Base-by-base conservation (phyloP, 1,140 invertebrate genomes). In the Coelopa frigida region DNA sequence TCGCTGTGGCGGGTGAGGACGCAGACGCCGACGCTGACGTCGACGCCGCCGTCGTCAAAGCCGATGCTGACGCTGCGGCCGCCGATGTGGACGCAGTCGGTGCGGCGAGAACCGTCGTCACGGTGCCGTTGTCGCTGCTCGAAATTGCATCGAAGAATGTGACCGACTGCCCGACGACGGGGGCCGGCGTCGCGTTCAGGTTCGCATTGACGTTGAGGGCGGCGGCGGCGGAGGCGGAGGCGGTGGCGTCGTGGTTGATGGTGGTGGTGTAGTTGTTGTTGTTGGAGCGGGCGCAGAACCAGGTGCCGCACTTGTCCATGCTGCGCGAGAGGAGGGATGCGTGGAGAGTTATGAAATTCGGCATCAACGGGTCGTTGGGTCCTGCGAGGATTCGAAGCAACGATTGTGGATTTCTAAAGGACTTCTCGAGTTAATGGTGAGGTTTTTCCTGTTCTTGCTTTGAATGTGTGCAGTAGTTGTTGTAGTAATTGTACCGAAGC, bases 271-370 rank as follows among this genome's bases (percentile, higher is more conserved):
- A 68, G 58, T 68, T 58, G 54, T 67, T 68, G 54, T 68, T 68
- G 54, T 68, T 68, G 55, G 55, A 66, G 44, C 76, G 61, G 24
- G 75, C 61, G 55, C 76, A 78, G 46, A 78, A 62, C 76, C 76
- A 78, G 38, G 73, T 69, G 24, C 75, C 74, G 59, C 76, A 78
- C 38, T 59, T 61, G 56, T 63, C 61, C 62, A 66, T 66, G 59
- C 55, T 59, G 50, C 58, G 57, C 59, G 27, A n/a, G 27, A 29
- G 27, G 14, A 29, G 27, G 14, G 14, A 29, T 29, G 8, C 27
- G 27, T 29, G 8, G 27, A 29, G 14, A 29, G 27, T 29, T n/a
- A n/a, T n/a, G n/a, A n/a, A n/a, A n/a, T n/a, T n/a, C n/a, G n/a
- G n/a, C n/a, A n/a, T n/a, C n/a, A n/a, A n/a, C n/a, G n/a, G n/a